Percentiles rank a stretch among this genome's conserved stretches.
Evolutionary conservation across 1,140 invertebrate species (phyloP).

Genomic region (Drosophila seguyi): DNA sequence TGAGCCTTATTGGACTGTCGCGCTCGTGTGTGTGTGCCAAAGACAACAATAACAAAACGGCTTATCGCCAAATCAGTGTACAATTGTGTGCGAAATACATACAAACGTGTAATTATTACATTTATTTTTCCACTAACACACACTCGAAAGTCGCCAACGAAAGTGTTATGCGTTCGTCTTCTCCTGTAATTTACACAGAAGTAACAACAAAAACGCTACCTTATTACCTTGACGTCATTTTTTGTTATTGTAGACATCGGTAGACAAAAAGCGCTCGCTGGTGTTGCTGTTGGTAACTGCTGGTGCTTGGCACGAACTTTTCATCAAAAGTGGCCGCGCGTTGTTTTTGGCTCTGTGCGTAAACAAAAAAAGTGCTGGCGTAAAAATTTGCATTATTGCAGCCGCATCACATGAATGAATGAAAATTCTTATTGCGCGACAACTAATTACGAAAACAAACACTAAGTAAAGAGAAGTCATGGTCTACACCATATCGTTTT

Average conservation of each 20-base stretch:
- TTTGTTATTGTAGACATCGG: slow-evolving; percentile 39
- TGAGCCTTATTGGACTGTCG: slow-evolving; percentile 59
- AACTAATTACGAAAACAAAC: slow-evolving; percentile 76
- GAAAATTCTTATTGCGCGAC: slow-evolving; percentile 53
- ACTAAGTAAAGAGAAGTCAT: slow-evolving; percentile 51
- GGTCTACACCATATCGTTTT: slow-evolving; percentile 81
- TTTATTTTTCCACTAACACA: slow-evolving; percentile 33
- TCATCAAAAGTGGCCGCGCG: slow-evolving; percentile 54
- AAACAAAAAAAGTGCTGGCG: slow-evolving; percentile 52
- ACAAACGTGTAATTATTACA: slow-evolving; percentile 64
- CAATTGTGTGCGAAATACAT: slow-evolving; percentile 46
- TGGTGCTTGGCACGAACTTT: slow-evolving; percentile 79
- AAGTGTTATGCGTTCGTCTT: slow-evolving; percentile 67
- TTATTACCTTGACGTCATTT: slow-evolving; percentile 81
- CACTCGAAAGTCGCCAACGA: slow-evolving; percentile 47
- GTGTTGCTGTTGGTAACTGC: slow-evolving; percentile 58
- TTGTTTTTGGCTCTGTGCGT: slow-evolving; percentile 58
- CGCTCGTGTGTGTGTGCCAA: slow-evolving; percentile 31
- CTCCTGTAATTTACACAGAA: slow-evolving; percentile 65
- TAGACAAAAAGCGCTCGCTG: slow-evolving; percentile 63
- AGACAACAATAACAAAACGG: slow-evolving; percentile 56
- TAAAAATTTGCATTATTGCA: slow-evolving; percentile 80
- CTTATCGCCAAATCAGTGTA: slow-evolving; percentile 77
- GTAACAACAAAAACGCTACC: slow-evolving; percentile 43
- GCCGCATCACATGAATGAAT: slow-evolving; percentile 66